Percentiles rank a stretch among this genome's conserved stretches.
phyloP scores from a whole-genome alignment of 1,140 invertebrate genomes.

The Meloidogyne exigua region DNA sequence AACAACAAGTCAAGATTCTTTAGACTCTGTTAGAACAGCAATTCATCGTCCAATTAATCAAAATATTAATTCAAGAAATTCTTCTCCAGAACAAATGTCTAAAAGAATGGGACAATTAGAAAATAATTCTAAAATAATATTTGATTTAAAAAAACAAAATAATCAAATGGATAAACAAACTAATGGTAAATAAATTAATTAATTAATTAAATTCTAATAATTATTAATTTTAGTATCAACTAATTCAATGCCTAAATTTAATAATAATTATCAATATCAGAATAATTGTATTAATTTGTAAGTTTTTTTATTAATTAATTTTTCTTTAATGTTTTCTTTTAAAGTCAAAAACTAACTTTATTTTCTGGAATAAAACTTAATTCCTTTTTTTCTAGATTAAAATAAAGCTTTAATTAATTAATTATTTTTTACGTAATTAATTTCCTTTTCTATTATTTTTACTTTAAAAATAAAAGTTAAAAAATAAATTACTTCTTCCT shows the following conservation, averaged over 20 bases:
- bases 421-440: constrained; percentile 1
- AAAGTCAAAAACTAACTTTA: too few species aligned
- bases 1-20: constrained; percentile 6
- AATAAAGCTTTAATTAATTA: neutral
- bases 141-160: too few species aligned
- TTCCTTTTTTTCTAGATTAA: too few species aligned
- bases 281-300: neutral
- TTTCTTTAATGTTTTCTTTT: neutral
- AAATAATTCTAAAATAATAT: neutral
- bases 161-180: too few species aligned
- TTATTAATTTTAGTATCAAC: neutral
- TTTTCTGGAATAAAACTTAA: neutral
- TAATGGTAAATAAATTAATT: too few species aligned
- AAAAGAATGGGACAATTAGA: neutral
- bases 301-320: neutral
- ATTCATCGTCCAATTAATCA: neutral
- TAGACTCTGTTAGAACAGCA: constrained; percentile 10
- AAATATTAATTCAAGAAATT: neutral
- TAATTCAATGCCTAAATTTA: neutral
- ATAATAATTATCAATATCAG: neutral
- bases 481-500: constrained; percentile 13
- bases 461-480: neutral
- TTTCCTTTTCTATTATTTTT: neutral
- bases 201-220: too few species aligned
- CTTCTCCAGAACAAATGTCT: neutral